Conservation (phyloP, 1,140 invertebrate genomes). For the Monochamus saltuarius region DNA sequence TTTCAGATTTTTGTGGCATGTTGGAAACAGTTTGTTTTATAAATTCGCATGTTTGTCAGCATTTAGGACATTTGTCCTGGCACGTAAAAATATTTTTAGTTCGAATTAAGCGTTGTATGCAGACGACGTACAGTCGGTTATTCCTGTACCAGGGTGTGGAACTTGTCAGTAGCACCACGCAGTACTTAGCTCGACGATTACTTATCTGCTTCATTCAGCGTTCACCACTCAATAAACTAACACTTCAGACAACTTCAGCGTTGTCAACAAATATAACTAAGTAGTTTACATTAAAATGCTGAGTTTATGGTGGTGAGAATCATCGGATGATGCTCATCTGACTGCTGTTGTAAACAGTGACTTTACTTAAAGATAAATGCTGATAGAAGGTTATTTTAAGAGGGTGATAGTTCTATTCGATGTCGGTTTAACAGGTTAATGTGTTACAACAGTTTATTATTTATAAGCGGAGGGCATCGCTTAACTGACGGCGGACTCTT, state of each 20-base stretch:
- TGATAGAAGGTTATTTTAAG: conserved; percentile 26
- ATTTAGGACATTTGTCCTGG: conserved; percentile 4
- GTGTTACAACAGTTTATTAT: conserved; percentile 24
- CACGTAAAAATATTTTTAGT: conserved; percentile 13
- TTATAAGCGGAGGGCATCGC: conserved; percentile 22
- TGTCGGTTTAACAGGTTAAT: conserved; percentile 28
- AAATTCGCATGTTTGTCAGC: conserved; percentile 14
- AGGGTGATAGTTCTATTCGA: conserved; percentile 6
- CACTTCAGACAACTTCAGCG: conserved; percentile 26
- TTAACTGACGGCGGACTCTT: conserved; percentile 11
- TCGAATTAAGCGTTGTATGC: conserved; percentile 9
- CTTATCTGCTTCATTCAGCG: conserved; percentile 31
- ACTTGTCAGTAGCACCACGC: conserved; percentile 34
- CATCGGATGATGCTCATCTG: conserved; percentile 27
- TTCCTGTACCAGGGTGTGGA: conserved; percentile 10
- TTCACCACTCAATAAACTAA: conserved; percentile 35
- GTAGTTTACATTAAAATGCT: conserved; percentile 38
- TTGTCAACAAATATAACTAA: conserved; percentile 40
- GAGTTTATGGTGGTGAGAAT: conserved; percentile 26
- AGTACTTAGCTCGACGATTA: conserved; percentile 34
- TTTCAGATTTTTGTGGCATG: conserved; percentile 5
- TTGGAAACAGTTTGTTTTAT: conserved; percentile 1
- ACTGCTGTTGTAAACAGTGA: conserved; percentile 25
- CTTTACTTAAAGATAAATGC: conserved; percentile 22
- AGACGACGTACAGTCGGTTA: conserved; percentile 1